Evolutionary conservation across 2,113 vertebrate genomes (phyloP).

Genomic region (Rhineura floridana): DNA sequence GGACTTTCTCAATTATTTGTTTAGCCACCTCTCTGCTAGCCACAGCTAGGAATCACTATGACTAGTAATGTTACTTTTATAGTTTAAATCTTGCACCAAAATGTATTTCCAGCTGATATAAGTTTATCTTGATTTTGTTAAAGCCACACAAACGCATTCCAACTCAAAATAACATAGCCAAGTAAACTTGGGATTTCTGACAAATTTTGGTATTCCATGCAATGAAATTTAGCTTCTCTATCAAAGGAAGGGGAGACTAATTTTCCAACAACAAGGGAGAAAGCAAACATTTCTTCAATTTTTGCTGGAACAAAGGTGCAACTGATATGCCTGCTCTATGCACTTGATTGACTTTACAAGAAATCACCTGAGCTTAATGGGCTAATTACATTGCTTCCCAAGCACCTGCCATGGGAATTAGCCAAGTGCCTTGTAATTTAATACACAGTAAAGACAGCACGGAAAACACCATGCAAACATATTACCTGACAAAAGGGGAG

Average conservation of each 20-base stretch:
- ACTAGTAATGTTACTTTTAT: not conserved
- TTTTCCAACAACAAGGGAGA: not conserved
- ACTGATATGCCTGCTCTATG: conserved; percentile 73
- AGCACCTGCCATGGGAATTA: conserved; percentile 65
- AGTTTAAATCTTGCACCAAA: not conserved
- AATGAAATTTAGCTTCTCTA: not conserved
- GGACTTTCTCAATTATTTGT: not conserved
- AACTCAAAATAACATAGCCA: not conserved
- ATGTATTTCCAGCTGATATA: not conserved
- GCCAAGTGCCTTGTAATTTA: conserved; percentile 62
- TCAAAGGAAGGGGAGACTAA: not conserved
- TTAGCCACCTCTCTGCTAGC: not conserved
- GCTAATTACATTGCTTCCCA: conserved; percentile 89
- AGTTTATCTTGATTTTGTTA: not conserved
- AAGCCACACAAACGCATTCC: not conserved
- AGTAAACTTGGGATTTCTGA: not conserved
- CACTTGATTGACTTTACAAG: conserved; percentile 84
- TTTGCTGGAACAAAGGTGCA: conserved; percentile 42
- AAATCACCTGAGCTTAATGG: conserved; percentile 89
- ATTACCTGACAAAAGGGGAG: not conserved
- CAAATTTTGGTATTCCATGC: not conserved
- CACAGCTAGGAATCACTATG: no score
- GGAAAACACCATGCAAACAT: not conserved
- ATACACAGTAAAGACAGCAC: conserved; percentile 20
- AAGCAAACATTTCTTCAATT: not conserved